phyloP scores from a whole-genome alignment of 2,113 vertebrate genomes.

The Podarcis muralis region DNA sequence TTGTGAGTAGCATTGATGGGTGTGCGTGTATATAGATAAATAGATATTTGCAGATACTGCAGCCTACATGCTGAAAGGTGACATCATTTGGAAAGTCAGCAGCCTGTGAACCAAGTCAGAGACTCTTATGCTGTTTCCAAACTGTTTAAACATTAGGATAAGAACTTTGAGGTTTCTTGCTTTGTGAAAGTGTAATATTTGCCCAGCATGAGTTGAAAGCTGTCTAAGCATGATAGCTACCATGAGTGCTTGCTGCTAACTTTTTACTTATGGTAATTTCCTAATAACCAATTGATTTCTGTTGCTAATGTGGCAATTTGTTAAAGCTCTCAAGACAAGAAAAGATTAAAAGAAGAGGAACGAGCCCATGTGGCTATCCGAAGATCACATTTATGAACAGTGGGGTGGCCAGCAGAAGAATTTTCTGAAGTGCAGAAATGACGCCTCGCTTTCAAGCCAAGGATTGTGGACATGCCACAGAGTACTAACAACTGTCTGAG shows the following conservation, averaged over 20 bases:
- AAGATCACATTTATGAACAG: conserved; percentile 36
- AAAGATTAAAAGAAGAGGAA: conserved; percentile 31
- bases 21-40: too few relatives aligned
- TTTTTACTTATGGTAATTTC: conserved; percentile 24
- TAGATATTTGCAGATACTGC: not conserved
- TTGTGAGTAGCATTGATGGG: conserved; percentile 8
- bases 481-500: not conserved
- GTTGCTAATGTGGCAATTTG: conserved; percentile 28
- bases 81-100: conserved; percentile 23
- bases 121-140: not conserved
- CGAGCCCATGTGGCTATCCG: not conserved
- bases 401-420: not conserved
- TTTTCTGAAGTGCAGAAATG: conserved; percentile 34
- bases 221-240: conserved; percentile 21
- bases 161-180: conserved; percentile 10
- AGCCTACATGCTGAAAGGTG: conserved; percentile 9
- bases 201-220: conserved; percentile 20
- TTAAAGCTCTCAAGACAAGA: conserved; percentile 21
- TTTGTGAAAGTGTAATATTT: conserved; percentile 12
- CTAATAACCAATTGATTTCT: conserved; percentile 39
- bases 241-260: conserved; percentile 20
- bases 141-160: conserved; percentile 17
- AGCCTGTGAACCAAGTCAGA: not conserved
- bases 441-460: conserved; percentile 7
- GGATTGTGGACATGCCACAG: conserved; percentile 27